These are phyloP conservation scores for Mactra quadrangularis DNA, from an alignment of 1,140 invertebrate genomes.

Conservation along the genomic window DNA sequence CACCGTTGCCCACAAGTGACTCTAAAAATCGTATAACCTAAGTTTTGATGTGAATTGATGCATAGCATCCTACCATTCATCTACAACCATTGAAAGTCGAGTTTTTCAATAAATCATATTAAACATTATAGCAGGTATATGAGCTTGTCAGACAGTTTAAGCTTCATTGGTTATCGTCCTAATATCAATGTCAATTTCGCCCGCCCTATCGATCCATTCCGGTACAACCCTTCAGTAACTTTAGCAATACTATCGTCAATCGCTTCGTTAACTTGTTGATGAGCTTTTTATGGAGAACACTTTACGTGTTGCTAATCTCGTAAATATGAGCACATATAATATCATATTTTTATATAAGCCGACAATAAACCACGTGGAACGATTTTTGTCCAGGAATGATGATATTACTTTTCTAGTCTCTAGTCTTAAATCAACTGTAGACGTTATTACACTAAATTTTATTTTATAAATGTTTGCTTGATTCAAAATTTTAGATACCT, in stretches of 20 bases:
- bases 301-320: no score
- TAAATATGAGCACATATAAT: no score
- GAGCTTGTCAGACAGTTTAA: slow-evolving; percentile 22
- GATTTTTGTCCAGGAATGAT: no score
- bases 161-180: slow-evolving; percentile 47
- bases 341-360: no score
- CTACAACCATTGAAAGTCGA: slow-evolving; percentile 42
- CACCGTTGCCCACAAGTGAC: slow-evolving; percentile 37
- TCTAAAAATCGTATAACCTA: slow-evolving; percentile 32
- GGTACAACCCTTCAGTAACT: slow-evolving; percentile 28
- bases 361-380: no score
- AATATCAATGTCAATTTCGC: slow-evolving; percentile 35
- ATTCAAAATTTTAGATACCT: no score
- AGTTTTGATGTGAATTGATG: slow-evolving; percentile 47
- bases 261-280: no score
- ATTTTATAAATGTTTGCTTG: no score
- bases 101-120: slow-evolving; percentile 58
- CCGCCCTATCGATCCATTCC: slow-evolving; percentile 44
- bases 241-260: neutral
- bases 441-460: no score
- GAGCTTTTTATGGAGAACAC: no score
- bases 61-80: slow-evolving; percentile 39
- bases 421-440: no score
- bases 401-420: no score
- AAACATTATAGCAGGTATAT: slow-evolving; percentile 57